These are phyloP conservation scores for Hylomyscus alleni DNA, from an alignment of 2,797 vertebrate genomes.

Conservation along the genomic window DNA sequence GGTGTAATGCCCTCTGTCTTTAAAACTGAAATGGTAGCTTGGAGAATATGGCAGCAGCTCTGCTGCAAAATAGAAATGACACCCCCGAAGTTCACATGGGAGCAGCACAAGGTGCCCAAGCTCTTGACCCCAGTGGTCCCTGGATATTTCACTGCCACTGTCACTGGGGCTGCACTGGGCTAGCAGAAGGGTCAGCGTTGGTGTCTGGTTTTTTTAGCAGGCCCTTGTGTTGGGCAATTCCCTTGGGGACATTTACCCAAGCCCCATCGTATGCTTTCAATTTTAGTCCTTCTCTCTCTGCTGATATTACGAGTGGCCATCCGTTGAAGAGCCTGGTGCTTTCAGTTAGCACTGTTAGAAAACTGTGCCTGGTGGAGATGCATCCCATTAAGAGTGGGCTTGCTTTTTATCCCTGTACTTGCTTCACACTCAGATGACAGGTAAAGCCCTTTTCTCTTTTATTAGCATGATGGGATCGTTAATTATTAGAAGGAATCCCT, in stretches of 20 bases:
- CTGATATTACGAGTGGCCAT: not conserved
- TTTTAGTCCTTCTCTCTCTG: not conserved
- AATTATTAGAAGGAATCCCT: not conserved
- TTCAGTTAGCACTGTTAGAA: not conserved
- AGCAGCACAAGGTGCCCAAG: not conserved
- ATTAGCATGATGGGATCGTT: too few species aligned
- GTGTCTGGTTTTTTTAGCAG: not conserved
- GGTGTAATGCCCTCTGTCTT: not conserved
- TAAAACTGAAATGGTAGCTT: not conserved
- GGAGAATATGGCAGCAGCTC: not conserved
- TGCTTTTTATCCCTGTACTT: not conserved
- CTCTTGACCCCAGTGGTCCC: accelerated
- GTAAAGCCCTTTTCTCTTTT: not conserved
- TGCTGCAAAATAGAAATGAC: not conserved
- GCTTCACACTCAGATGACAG: not conserved
- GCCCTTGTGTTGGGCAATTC: not conserved
- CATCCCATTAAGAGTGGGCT: not conserved
- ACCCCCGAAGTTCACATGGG: not conserved
- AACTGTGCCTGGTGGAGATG: not conserved
- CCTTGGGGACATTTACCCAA: not conserved
- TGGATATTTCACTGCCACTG: not conserved
- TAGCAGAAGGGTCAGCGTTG: not conserved
- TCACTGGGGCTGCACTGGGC: accelerated
- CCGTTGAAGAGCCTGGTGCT: not conserved
- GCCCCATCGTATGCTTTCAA: not conserved